These are phyloP conservation scores for Caenorhabditis wallacei DNA, from an alignment of 2,888 invertebrate species.

Conservation along the genomic window DNA sequence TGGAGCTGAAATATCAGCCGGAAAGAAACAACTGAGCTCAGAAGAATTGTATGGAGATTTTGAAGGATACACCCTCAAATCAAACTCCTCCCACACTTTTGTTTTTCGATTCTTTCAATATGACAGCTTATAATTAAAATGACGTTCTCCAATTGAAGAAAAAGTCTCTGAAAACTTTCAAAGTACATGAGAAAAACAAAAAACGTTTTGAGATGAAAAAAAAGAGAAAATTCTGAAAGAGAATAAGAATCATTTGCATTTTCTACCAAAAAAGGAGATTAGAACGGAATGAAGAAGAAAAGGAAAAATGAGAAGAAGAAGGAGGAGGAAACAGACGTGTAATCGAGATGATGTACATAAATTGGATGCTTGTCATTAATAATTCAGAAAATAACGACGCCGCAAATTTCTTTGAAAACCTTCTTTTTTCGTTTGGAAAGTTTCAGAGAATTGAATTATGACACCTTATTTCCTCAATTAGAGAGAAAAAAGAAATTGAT, in stretches of 20 bases:
- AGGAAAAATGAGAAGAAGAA: neutral
- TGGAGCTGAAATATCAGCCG: too few species aligned
- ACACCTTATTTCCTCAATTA: conserved; percentile 18
- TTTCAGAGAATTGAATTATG: conserved; percentile 6
- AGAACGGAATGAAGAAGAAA: conserved; percentile 2
- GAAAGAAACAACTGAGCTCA: too few species aligned
- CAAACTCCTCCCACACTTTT: neutral
- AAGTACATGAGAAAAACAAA: neutral
- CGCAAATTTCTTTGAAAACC: neutral
- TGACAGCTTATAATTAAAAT: conserved; percentile 11
- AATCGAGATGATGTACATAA: conserved; percentile 40
- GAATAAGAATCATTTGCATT: conserved; percentile 35
- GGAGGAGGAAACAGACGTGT: conserved; percentile 49
- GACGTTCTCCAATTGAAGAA: conserved; percentile 6
- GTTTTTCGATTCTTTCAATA: conserved; percentile 7
- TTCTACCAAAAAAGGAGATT: conserved; percentile 3
- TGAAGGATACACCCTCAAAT: too few species aligned
- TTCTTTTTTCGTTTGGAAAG: neutral
- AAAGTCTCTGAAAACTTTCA: neutral
- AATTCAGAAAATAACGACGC: conserved; percentile 34
- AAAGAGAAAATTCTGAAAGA: neutral
- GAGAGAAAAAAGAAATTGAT: neutral
- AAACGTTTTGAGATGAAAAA: neutral
- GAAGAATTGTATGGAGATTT: too few species aligned
- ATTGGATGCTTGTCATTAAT: conserved; percentile 44